Percentiles rank a stretch among this genome's conserved stretches.
These are phyloP conservation scores for Ailuropoda melanoleuca DNA, from an alignment of 2,113 vertebrate species.

Conservation along the genomic window DNA sequence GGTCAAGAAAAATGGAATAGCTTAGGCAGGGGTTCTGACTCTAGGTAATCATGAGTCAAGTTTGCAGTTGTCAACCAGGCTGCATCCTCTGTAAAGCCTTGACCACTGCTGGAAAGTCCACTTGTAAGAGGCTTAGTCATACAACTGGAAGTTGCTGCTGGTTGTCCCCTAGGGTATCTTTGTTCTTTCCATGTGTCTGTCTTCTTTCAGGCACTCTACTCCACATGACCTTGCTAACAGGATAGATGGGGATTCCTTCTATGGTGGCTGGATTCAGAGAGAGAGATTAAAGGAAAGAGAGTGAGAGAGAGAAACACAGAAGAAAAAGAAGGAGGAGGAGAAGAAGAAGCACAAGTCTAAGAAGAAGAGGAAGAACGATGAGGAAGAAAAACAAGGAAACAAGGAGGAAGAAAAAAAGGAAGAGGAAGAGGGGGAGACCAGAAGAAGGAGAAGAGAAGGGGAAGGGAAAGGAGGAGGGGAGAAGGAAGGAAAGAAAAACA, in stretches of 20 bases:
- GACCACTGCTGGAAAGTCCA: background rate
- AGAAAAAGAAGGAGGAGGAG: background rate
- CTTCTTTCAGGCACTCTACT: background rate
- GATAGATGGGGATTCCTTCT: background rate
- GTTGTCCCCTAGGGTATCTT: accelerated
- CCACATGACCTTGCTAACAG: background rate
- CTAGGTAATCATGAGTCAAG: background rate
- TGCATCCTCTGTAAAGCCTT: background rate
- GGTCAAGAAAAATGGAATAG: background rate
- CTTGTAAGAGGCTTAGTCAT: background rate
- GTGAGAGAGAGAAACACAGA: background rate
- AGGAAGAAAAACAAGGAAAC: background rate
- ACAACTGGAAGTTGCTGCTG: background rate
- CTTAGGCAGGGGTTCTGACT: accelerated
- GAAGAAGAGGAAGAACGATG: accelerated
- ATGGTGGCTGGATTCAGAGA: background rate
- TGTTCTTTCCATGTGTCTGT: background rate
- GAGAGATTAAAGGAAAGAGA: background rate
- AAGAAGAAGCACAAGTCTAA: background rate
- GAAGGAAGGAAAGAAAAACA: background rate
- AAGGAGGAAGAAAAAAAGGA: background rate
- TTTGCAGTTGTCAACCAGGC: background rate
- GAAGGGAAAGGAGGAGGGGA: background rate
- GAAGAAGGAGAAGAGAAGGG: background rate
- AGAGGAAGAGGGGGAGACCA: background rate